phyloP scores from a whole-genome alignment of 1,140 invertebrate species.

The Aphidius gifuensis region DNA sequence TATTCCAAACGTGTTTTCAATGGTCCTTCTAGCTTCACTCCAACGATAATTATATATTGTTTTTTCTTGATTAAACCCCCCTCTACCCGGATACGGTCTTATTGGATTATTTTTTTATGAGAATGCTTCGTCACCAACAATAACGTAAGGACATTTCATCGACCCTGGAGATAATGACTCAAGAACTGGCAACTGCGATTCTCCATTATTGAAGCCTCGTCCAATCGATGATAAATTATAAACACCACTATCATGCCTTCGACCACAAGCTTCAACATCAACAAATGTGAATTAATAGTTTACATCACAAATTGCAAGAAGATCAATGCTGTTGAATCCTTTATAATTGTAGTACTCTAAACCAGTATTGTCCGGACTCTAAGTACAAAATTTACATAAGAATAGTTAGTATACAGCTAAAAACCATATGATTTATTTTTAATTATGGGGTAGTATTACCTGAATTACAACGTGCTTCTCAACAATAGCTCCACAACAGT shows the following conservation, averaged over 20 bases:
- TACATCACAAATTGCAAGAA: too few species aligned
- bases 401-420: too few species aligned
- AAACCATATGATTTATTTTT: too few species aligned
- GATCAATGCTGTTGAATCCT: too few species aligned
- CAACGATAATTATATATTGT: conserved; percentile 52
- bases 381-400: too few species aligned
- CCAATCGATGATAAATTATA: conserved; percentile 31
- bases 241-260: conserved; percentile 42
- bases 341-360: too few species aligned
- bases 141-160: conserved; percentile 32
- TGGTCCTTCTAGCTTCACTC: conserved; percentile 34
- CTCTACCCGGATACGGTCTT: conserved; percentile 43
- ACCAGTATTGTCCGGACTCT: too few species aligned
- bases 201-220: conserved; percentile 20
- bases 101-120: conserved; percentile 44
- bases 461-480: too few species aligned
- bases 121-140: conserved; percentile 55
- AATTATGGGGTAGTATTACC: too few species aligned
- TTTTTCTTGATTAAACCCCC: conserved; percentile 34
- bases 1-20: conserved; percentile 48
- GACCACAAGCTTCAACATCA: conserved; percentile 46
- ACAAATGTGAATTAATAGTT: too few species aligned
- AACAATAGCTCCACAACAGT: too few species aligned
- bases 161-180: conserved; percentile 23
- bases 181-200: conserved; percentile 28